Conservation (phyloP, 2,888 invertebrate species). For the Apotomis capreana region DNA sequence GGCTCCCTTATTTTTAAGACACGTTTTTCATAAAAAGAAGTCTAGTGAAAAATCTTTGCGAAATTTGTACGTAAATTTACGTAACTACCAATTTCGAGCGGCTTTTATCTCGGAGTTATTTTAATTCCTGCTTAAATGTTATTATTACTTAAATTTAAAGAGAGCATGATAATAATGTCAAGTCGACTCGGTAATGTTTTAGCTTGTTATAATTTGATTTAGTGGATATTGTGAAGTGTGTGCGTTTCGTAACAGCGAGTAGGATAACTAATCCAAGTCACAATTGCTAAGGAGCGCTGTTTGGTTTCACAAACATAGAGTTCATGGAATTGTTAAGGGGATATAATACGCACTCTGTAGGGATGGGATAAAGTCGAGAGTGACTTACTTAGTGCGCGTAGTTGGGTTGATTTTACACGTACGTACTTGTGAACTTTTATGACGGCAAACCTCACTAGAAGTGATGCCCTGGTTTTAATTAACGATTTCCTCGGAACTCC, state of each 20-base stretch:
- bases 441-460: slow-evolving; percentile 65
- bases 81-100: slow-evolving; percentile 39
- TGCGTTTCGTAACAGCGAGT: slow-evolving; percentile 54
- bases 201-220: slow-evolving; percentile 24
- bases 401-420: slow-evolving; percentile 51
- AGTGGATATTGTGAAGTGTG: slow-evolving; percentile 46
- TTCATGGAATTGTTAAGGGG: slow-evolving; percentile 16
- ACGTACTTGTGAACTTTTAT: slow-evolving; percentile 65
- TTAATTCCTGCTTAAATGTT: slow-evolving; percentile 30
- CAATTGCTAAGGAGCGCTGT: slow-evolving; percentile 52
- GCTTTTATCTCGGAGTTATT: slow-evolving; percentile 35
- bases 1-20: slow-evolving; percentile 64
- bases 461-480: slow-evolving; percentile 68
- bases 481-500: slow-evolving; percentile 64
- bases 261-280: slow-evolving; percentile 62
- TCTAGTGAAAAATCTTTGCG: slow-evolving; percentile 39
- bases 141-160: slow-evolving; percentile 16
- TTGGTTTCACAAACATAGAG: slow-evolving; percentile 49
- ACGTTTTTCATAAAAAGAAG: slow-evolving; percentile 51
- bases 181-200: slow-evolving; percentile 37
- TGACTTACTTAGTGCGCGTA: slow-evolving; percentile 40
- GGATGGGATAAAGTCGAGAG: slow-evolving; percentile 45
- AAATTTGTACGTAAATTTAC: slow-evolving; percentile 38
- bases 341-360: slow-evolving; percentile 45
- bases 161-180: slow-evolving; percentile 16